Base-by-base conservation (phyloP, 2,113 vertebrate genomes). In the Tetraodon nigroviridis region DNA sequence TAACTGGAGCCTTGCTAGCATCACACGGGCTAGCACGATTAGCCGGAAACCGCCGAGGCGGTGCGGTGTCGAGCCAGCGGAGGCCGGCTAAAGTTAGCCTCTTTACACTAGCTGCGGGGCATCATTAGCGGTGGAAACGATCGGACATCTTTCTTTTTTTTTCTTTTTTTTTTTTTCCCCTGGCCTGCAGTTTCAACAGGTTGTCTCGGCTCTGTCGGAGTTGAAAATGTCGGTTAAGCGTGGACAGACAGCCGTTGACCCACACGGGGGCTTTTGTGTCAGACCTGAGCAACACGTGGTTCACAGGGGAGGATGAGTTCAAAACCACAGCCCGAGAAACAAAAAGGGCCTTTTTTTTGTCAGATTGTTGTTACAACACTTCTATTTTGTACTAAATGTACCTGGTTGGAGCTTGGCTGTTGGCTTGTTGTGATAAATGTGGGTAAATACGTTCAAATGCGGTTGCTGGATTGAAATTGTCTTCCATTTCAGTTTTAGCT, bases 211-310 rank as follows among this genome's bases (percentile, higher is more conserved):
- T 1, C 12, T 15, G 10, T 20, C 12, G 5, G 40, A 63, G 53
- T 42, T 55, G 13, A 7, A 61, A 42, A 55, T 13, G 10, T 22
- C 21, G 40, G 12, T 22, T 22, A 1, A 21, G 18, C 29, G 27
- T 4, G 50, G 18, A 41, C 59, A 16, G 16, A 1, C 42, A 10
- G 6, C 7, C 17, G 10, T 21, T 11, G 46, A 16, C 6, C n/a
- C 50, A 42, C 62, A 37, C 22, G 20, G 3, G 42, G 46, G 18
- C 22, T 69, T 61, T 59, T 58, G 58, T 32, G 62, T 64, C 51
- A 19, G 67, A 64, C 61, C 51, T 42, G 68, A 55, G 74, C 60
- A 86, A 88, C 86, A 88, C 86, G 86, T 88, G 86, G 86, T 84
- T 27, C 83, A 55, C 46, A 14, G 67, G 58, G 54, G 17, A 64